Evolutionary conservation across 2,797 vertebrate genomes (phyloP).

Genomic region (Danionella dracula): DNA sequence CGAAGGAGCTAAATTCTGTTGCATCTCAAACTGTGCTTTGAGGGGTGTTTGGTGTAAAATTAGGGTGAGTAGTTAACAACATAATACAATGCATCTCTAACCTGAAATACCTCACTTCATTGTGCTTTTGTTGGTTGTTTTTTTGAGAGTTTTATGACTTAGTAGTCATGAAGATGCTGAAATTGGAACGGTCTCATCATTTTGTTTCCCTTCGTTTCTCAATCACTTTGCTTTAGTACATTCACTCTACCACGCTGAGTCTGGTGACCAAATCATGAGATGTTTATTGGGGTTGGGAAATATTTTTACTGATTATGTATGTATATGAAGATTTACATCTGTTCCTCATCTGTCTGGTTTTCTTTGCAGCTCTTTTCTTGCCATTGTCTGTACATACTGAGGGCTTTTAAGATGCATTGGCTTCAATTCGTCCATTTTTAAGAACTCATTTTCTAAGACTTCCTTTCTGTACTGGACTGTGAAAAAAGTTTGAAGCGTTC

Average conservation of each 20-base stretch:
- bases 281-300: conserved; percentile 69
- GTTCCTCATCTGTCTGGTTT: conserved; percentile 50
- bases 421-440: conserved; percentile 69
- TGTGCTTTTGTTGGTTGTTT: conserved; percentile 22
- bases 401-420: conserved; percentile 73
- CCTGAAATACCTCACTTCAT: conserved; percentile 68
- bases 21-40: too few relatives aligned
- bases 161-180: conserved; percentile 42
- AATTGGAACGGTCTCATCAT: conserved; percentile 49
- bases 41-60: too few relatives aligned
- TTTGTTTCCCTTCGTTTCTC: conserved; percentile 49
- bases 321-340: conserved; percentile 69
- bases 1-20: too few relatives aligned
- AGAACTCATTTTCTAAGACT: conserved; percentile 71
- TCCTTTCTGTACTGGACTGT: conserved; percentile 62
- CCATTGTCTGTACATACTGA: conserved; percentile 74
- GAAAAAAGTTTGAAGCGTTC: conserved; percentile 66
- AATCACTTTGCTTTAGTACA: conserved; percentile 45
- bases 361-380: conserved; percentile 56
- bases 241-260: conserved; percentile 65
- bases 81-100: too few relatives aligned
- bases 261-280: conserved; percentile 77
- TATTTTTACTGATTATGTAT: conserved; percentile 67
- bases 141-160: conserved; percentile 46
- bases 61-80: too few relatives aligned